These are phyloP conservation scores for Heliothis peltigera DNA, from an alignment of 2,888 invertebrate genomes.

Conservation along the genomic window DNA sequence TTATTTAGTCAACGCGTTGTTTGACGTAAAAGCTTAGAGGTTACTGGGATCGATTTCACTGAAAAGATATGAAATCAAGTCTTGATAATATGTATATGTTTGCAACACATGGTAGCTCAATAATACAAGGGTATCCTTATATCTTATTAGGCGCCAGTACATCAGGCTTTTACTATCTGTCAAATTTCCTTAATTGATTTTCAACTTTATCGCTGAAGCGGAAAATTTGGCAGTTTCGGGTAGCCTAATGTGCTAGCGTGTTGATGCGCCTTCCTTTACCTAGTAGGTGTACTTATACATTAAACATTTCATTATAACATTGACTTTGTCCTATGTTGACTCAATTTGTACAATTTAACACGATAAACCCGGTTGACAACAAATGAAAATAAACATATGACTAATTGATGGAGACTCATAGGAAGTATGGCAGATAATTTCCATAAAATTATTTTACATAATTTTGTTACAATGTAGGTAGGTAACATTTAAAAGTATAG, in stretches of 20 bases:
- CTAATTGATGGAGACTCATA: slow-evolving; percentile 7
- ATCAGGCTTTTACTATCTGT: too few species aligned
- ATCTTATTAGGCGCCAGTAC: too few species aligned
- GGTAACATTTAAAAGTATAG: too few species aligned
- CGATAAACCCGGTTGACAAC: background rate
- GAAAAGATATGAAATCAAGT: background rate
- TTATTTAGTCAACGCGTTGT: slow-evolving; percentile 20
- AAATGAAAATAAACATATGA: slow-evolving; percentile 15
- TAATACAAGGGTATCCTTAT: too few species aligned
- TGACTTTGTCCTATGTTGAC: background rate
- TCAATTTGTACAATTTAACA: background rate
- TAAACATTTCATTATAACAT: too few species aligned
- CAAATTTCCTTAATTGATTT: too few species aligned
- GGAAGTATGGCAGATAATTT: slow-evolving; percentile 21
- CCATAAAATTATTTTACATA: slow-evolving; percentile 4
- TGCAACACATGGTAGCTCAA: background rate
- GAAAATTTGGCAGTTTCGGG: too few species aligned
- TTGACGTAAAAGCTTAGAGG: slow-evolving; percentile 4
- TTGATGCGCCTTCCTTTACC: too few species aligned
- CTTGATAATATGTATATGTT: background rate
- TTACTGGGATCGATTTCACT: slow-evolving; percentile 1
- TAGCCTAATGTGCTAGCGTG: too few species aligned
- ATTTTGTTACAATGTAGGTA: too few species aligned
- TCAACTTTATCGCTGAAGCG: too few species aligned
- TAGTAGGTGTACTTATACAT: too few species aligned